Evolutionary conservation across 2,888 invertebrate species (phyloP).

Genomic region (Monochamus alternatus): DNA sequence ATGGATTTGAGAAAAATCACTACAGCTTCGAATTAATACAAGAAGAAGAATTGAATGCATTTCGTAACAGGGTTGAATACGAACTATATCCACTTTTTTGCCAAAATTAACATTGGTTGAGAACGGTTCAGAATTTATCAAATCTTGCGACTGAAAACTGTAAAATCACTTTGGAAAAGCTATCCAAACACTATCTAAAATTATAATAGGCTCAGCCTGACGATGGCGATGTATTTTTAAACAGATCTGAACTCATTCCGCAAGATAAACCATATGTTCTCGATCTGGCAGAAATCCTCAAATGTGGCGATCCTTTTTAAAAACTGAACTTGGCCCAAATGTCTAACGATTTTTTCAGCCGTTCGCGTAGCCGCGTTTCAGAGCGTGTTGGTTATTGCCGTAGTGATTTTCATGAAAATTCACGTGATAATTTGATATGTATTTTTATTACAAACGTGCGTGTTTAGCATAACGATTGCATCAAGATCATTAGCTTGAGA

Average conservation of each 20-base stretch:
- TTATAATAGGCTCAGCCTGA: not conserved
- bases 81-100: too few species aligned
- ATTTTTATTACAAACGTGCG: constrained; percentile 56
- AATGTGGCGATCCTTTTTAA: not conserved
- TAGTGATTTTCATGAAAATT: constrained; percentile 51
- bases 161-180: too few species aligned
- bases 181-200: too few species aligned
- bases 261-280: not conserved
- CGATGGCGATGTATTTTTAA: constrained; percentile 5
- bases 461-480: constrained; percentile 47
- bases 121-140: too few species aligned
- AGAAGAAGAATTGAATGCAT: too few species aligned
- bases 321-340: constrained; percentile 10
- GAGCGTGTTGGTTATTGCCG: constrained; percentile 38
- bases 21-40: too few species aligned
- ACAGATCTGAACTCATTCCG: constrained; percentile 3
- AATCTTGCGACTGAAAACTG: too few species aligned
- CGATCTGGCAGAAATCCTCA: not conserved
- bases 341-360: constrained; percentile 17
- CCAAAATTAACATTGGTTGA: too few species aligned
- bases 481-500: constrained; percentile 45
- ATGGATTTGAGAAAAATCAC: not conserved
- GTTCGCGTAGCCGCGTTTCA: constrained; percentile 1
- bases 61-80: too few species aligned
- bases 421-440: constrained; percentile 56